Base-by-base conservation (phyloP, 2,797 vertebrate species). In the Todus mexicanus region DNA sequence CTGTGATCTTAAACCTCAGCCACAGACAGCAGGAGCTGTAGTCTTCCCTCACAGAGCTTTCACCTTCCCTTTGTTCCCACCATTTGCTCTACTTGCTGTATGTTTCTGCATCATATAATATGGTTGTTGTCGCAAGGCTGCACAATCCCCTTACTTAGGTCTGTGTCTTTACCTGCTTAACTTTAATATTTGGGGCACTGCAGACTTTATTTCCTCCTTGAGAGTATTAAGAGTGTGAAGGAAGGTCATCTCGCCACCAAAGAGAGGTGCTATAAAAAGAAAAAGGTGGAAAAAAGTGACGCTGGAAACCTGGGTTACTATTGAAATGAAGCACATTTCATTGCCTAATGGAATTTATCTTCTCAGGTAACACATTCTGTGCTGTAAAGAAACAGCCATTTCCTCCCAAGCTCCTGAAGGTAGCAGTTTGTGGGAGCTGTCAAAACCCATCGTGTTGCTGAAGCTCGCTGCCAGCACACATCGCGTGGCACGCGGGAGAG, bases 21-120 rank as follows among this genome's bases (percentile, higher is more conserved):
- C 65, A 1, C 0, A 9, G 51, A 0, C 35, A 48, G 68, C 3
- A 0, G 70, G 27, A 87, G 57, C 26, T n/a, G n/a, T n/a, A n/a
- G n/a, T n/a, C n/a, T n/a, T n/a, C n/a, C 1, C 1, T 10, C 17
- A 0, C 29, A 1, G 16, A n/a, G 50, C 64, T 45, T 10, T 21
- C 2, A 3, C 10, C 13, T 51, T 6, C 10, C 40, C 40, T 56
- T 38, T 1, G 4, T 8, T 13, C 7, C 9, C 4, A 1, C 38
- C 26, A 1, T 37, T 33, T 42, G 23, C 74, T 66, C 48, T 10
- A 8, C 42, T 14, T n/a, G 35, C 59, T 69, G 17, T 12, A 26
- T 18, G 1, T 60, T 78, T 53, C 33, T 51, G 61, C 50, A 11
- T 38, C 51, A 3, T 5, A 0, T 3, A 9, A 12, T 25, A 4